phyloP scores from a whole-genome alignment of 2,888 invertebrate genomes.

The Plagodis dolabraria region DNA sequence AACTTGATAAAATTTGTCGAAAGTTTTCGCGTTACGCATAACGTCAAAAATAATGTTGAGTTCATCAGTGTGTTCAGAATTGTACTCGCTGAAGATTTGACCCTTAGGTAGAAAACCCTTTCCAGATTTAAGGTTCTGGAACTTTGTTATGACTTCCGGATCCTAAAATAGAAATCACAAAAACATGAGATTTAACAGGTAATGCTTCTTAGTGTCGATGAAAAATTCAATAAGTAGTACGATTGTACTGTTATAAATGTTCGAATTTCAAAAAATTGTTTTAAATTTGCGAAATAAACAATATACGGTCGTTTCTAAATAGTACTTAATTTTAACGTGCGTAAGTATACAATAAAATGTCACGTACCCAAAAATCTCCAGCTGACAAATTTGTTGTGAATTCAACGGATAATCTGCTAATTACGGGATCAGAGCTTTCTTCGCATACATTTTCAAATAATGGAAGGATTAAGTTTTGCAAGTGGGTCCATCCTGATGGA shows the following conservation, averaged over 20 bases:
- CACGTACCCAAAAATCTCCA: slow-evolving; percentile 64
- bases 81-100: slow-evolving; percentile 71
- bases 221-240: too few relatives aligned
- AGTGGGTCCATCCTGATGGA: slow-evolving; percentile 61
- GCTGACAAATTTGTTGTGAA: slow-evolving; percentile 56
- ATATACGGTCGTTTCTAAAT: too few relatives aligned
- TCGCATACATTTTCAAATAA: slow-evolving; percentile 77
- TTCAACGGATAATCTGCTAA: slow-evolving; percentile 56
- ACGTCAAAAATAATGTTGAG: slow-evolving; percentile 72
- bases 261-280: too few relatives aligned
- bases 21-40: slow-evolving; percentile 83
- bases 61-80: slow-evolving; percentile 61
- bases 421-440: slow-evolving; percentile 54
- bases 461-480: slow-evolving; percentile 67
- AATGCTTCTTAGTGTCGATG: too few relatives aligned
- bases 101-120: slow-evolving; percentile 64
- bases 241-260: too few relatives aligned
- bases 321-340: too few relatives aligned
- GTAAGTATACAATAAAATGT: not conserved
- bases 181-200: too few relatives aligned
- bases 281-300: too few relatives aligned
- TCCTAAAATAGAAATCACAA: slow-evolving; percentile 53
- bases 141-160: slow-evolving; percentile 54
- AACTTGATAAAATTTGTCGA: slow-evolving; percentile 83
- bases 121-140: slow-evolving; percentile 53